phyloP scores from a whole-genome alignment of 2,888 invertebrate genomes.

The Phyto melanocephala region DNA sequence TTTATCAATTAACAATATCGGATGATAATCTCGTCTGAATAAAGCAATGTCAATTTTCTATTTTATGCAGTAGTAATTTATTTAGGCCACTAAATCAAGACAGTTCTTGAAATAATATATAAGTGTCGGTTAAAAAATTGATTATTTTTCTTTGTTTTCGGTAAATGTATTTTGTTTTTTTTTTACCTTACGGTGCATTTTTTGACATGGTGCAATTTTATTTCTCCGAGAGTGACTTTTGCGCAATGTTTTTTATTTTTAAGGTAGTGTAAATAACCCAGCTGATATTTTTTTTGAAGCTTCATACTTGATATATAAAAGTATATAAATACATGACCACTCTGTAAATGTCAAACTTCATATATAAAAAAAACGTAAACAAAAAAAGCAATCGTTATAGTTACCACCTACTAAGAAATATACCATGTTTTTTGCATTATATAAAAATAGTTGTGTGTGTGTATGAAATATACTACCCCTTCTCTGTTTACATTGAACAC shows the following conservation, averaged over 20 bases:
- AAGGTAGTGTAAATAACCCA: no score
- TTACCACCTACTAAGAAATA: no score
- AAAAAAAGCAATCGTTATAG: no score
- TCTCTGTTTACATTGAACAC: neutral
- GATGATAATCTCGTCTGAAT: neutral
- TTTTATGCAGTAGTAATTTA: no score
- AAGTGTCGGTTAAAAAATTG: slow-evolving; percentile 14
- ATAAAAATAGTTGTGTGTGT: neutral
- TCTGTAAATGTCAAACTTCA: no score
- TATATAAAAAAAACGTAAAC: no score
- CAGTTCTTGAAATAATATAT: neutral
- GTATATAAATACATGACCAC: no score
- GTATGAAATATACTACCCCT: slow-evolving; percentile 15
- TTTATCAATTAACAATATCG: no score
- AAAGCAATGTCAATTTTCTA: neutral
- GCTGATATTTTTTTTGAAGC: no score
- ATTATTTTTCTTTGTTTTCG: slow-evolving; percentile 20
- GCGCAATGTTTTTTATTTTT: no score
- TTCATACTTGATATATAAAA: no score
- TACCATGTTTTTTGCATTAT: neutral
- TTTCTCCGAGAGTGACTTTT: no score
- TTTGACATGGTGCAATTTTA: neutral
- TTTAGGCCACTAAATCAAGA: neutral
- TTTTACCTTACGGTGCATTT: slow-evolving; percentile 1
- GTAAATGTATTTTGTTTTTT: slow-evolving; percentile 10